Conservation (phyloP, 1,140 invertebrate genomes). For the Araneus ventricosus region DNA sequence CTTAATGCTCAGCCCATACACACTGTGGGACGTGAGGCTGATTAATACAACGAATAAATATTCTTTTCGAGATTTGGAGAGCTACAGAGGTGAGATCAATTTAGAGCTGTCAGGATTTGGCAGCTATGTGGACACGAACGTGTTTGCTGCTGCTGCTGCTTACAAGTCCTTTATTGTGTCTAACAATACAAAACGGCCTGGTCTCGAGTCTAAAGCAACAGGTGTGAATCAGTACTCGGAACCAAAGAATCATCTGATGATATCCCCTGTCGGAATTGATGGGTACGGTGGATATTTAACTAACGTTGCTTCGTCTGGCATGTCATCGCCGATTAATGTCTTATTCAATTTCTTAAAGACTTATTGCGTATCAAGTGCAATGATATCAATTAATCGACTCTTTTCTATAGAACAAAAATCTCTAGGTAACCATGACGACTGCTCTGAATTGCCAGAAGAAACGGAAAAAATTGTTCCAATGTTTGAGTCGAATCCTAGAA, state of each 20-base stretch:
- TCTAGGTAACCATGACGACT: neutral
- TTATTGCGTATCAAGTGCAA: neutral
- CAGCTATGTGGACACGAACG: neutral
- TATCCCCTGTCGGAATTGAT: too few relatives aligned
- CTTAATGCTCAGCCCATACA: slow-evolving; percentile 52
- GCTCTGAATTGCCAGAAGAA: neutral
- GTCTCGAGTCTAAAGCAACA: too few relatives aligned
- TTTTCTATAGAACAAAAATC: neutral
- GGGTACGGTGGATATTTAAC: neutral
- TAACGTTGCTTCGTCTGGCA: neutral
- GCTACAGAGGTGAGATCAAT: too few relatives aligned
- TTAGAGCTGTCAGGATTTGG: neutral
- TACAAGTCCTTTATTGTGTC: neutral
- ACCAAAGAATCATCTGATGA: too few relatives aligned
- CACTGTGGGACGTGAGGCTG: too few relatives aligned
- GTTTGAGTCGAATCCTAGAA: neutral
- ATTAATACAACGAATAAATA: too few relatives aligned
- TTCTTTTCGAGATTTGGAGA: too few relatives aligned
- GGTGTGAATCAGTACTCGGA: too few relatives aligned
- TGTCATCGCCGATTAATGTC: neutral
- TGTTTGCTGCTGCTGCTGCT: neutral
- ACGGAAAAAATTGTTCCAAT: neutral
- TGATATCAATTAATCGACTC: neutral
- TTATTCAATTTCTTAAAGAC: neutral
- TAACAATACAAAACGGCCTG: neutral